These are phyloP conservation scores for Trilocha varians DNA, from an alignment of 2,888 invertebrate genomes.

Conservation along the genomic window DNA sequence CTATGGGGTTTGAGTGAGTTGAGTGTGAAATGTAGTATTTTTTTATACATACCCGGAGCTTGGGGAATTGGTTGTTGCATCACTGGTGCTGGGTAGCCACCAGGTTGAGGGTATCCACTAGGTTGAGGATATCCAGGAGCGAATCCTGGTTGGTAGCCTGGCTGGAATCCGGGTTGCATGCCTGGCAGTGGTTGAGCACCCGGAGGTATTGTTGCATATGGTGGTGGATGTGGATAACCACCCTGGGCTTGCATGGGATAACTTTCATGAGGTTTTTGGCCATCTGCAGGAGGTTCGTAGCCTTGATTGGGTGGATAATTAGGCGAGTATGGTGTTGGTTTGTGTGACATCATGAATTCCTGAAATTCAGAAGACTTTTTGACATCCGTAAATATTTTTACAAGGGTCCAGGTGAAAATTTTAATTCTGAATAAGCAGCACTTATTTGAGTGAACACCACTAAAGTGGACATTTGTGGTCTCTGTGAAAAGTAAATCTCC, in stretches of 20 bases:
- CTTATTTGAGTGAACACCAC: too few species aligned
- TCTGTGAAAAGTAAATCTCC: too few species aligned
- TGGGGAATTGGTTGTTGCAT: constrained; percentile 46
- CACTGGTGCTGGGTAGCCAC: constrained; percentile 35
- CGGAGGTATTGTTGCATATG: constrained; percentile 48
- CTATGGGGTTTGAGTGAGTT: too few species aligned
- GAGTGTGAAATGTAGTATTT: too few species aligned
- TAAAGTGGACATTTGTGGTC: too few species aligned
- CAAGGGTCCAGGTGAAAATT: too few species aligned
- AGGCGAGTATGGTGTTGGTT: constrained; percentile 54
- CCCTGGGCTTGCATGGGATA: constrained; percentile 43
- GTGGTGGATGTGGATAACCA: constrained; percentile 45
- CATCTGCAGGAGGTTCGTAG: constrained; percentile 51
- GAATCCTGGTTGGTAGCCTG: constrained; percentile 39
- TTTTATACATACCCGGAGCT: constrained; percentile 29
- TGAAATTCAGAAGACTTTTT: constrained; percentile 1
- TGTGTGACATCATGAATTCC: constrained; percentile 48
- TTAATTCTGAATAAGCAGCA: too few species aligned
- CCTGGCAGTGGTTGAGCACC: constrained; percentile 51
- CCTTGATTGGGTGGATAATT: constrained; percentile 60
- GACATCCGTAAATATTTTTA: too few species aligned
- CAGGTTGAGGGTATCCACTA: constrained; percentile 19
- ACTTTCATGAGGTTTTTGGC: constrained; percentile 31
- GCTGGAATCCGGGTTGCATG: constrained; percentile 50
- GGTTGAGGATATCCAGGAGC: constrained; percentile 32